Evolutionary conservation across 2,113 vertebrate species (phyloP).

Genomic region (Heterocephalus glaber): DNA sequence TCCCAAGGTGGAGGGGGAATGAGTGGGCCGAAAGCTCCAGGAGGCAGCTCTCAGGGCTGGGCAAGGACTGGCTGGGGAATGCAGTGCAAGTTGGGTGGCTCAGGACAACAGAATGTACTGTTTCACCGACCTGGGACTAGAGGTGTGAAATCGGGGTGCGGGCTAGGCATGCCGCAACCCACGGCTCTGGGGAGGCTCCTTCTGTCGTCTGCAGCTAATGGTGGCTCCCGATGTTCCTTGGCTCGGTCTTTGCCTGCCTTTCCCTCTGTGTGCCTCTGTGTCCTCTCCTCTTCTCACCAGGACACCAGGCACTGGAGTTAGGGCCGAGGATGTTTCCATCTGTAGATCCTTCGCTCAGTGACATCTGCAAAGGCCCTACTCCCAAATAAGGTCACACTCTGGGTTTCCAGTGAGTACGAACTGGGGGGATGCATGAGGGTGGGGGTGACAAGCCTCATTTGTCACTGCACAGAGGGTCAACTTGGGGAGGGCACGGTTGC

Average conservation of each 20-base stretch:
- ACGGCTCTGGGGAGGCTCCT: not conserved
- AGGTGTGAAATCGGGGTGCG: not conserved
- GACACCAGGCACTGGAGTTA: not conserved
- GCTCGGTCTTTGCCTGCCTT: not conserved
- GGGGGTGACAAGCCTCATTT: not conserved
- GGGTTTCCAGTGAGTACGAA: not conserved
- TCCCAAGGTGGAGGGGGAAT: not conserved
- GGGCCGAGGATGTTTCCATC: not conserved
- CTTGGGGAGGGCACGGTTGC: accelerated
- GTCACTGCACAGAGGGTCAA: not conserved
- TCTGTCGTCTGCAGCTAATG: not conserved
- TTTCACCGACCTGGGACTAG: not conserved
- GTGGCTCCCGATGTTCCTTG: not conserved
- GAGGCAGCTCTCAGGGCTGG: not conserved
- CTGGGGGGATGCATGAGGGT: not conserved
- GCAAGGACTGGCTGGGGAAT: accelerated
- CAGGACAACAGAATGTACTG: not conserved
- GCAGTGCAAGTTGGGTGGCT: not conserved
- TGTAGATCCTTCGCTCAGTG: not conserved
- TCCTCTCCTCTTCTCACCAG: not conserved
- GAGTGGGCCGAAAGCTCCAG: not conserved
- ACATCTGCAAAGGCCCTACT: not conserved
- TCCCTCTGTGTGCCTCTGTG: not conserved
- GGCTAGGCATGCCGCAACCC: not conserved
- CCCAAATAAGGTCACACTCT: not conserved